A percentile compares a stretch with the other conserved stretches of the same genome.
Evolutionary conservation across 2,797 vertebrate species (phyloP).

Genomic region (Anabas testudineus): DNA sequence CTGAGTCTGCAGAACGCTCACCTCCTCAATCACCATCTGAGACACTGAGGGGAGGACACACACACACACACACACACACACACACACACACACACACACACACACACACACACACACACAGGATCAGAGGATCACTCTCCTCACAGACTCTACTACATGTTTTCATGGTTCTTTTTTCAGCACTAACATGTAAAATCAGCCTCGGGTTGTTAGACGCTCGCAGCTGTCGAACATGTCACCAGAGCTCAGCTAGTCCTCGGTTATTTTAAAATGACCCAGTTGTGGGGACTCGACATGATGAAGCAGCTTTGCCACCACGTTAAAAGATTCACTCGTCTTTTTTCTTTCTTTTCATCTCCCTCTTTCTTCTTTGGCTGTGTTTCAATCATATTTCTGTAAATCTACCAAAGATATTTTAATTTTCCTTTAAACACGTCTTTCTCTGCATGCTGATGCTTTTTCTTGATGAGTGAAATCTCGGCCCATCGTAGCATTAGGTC

Average conservation of each 20-base stretch:
- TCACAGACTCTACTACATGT: no score
- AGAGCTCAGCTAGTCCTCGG: conserved; percentile 11
- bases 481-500: no score
- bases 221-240: conserved; percentile 28
- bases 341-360: background rate
- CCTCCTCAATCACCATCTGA: conserved; percentile 89
- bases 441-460: background rate
- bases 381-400: no score
- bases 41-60: conserved; percentile 77
- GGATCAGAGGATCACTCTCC: no score
- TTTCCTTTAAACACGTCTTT: no score
- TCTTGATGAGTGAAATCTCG: no score
- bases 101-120: background rate
- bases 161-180: no score
- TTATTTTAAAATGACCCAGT: conserved; percentile 66
- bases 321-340: background rate
- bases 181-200: background rate
- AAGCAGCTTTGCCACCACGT: background rate
- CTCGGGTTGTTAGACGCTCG: background rate
- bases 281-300: conserved; percentile 13
- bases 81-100: conserved; percentile 13
- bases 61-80: conserved; percentile 31
- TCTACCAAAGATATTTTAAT: no score
- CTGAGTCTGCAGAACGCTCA: conserved; percentile 86
- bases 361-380: background rate